phyloP scores from a whole-genome alignment of 2,888 invertebrate genomes.

The Anarsia innoxiella region DNA sequence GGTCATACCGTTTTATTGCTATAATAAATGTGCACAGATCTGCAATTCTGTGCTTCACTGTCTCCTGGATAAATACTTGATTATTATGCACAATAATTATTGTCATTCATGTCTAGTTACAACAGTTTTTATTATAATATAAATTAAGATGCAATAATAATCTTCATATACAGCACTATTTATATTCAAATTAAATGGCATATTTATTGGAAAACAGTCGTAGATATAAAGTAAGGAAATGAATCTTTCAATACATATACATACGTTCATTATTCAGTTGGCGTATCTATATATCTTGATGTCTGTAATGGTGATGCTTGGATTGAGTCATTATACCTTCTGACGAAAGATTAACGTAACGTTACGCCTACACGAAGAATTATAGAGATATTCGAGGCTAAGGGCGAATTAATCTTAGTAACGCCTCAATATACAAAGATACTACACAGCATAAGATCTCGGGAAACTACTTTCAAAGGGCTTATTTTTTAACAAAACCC shows the following conservation, averaged over 20 bases:
- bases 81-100: constrained; percentile 14
- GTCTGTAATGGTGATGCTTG: constrained; percentile 1
- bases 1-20: constrained; percentile 47
- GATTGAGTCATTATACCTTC: constrained; percentile 7
- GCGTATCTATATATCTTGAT: constrained; percentile 10
- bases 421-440: no score
- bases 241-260: no score
- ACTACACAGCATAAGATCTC: no score
- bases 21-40: constrained; percentile 39
- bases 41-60: constrained; percentile 29
- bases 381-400: constrained; percentile 5
- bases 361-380: constrained; percentile 8
- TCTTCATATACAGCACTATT: constrained; percentile 5
- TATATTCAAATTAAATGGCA: constrained; percentile 9
- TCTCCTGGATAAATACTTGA: constrained; percentile 18
- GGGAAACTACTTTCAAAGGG: no score
- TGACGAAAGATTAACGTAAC: constrained; percentile 6
- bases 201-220: constrained; percentile 8
- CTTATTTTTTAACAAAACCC: no score
- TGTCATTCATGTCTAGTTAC: constrained; percentile 15
- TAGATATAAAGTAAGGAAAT: no score
- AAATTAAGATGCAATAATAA: constrained; percentile 7
- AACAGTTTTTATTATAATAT: constrained; percentile 15
- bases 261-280: constrained; percentile 7
- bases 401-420: no score